Evolutionary conservation across 2,797 vertebrate genomes (phyloP).

Genomic region (Enteromius afrohamiltoni): DNA sequence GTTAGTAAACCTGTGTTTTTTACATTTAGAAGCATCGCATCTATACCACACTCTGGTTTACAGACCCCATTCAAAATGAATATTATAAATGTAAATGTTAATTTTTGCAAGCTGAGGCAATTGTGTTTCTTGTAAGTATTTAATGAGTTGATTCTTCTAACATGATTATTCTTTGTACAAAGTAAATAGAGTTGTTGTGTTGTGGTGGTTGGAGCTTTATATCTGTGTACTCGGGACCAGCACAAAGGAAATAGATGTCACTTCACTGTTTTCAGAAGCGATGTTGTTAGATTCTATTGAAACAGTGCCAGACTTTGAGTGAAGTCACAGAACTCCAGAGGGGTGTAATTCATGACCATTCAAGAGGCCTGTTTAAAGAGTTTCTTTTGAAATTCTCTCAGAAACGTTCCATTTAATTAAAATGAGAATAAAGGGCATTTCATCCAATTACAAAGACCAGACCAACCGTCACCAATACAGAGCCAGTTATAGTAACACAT

Average conservation of each 20-base stretch:
- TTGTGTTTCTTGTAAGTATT: background rate
- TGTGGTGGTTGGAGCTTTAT: slow-evolving; percentile 46
- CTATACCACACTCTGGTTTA: background rate
- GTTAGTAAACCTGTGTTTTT: background rate
- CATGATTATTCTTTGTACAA: slow-evolving; percentile 13
- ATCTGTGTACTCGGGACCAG: slow-evolving; percentile 33
- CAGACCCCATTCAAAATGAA: background rate
- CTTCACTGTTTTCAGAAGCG: slow-evolving; percentile 40
- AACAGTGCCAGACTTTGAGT: slow-evolving; percentile 19
- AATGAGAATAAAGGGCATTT: slow-evolving; percentile 1
- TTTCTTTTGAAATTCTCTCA: background rate
- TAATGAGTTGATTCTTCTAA: background rate
- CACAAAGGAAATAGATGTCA: slow-evolving; percentile 48
- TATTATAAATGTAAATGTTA: background rate
- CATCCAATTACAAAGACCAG: background rate
- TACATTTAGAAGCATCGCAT: background rate
- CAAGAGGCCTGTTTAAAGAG: slow-evolving; percentile 16
- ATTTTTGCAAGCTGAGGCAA: background rate
- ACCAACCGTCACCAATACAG: slow-evolving; percentile 14
- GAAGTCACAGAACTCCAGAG: slow-evolving; percentile 15
- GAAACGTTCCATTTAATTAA: background rate
- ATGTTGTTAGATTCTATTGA: slow-evolving; percentile 36
- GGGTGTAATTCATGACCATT: slow-evolving; percentile 29
- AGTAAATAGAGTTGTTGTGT: background rate
- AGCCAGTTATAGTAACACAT: background rate